Evolutionary conservation across 2,113 vertebrate species (phyloP).

Genomic region (Egretta garzetta): DNA sequence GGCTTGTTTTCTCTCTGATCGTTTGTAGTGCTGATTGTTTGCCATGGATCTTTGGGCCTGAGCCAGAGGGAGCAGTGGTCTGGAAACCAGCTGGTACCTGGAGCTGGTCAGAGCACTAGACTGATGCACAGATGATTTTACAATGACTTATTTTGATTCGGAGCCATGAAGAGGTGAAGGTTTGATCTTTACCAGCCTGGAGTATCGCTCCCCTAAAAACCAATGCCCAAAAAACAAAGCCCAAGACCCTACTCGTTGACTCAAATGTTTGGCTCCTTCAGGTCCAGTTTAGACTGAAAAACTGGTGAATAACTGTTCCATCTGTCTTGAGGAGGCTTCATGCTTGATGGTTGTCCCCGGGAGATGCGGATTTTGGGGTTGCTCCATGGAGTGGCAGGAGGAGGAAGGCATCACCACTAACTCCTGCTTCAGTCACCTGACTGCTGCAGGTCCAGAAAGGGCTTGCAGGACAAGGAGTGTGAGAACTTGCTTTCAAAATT

Average conservation of each 20-base stretch:
- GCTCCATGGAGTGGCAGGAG: background rate
- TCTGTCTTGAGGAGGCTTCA: background rate
- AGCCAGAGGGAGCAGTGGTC: background rate
- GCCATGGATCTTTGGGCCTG: background rate
- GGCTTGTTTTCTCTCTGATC: background rate
- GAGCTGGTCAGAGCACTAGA: background rate
- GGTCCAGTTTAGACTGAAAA: background rate
- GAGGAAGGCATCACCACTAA: background rate
- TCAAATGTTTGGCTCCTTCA: background rate
- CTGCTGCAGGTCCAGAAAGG: background rate
- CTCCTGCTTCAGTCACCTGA: background rate
- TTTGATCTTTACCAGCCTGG: background rate
- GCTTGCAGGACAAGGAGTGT: background rate
- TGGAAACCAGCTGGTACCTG: slow-evolving; percentile 18
- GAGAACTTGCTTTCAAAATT: background rate
- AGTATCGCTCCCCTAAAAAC: background rate
- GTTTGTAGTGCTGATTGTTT: background rate
- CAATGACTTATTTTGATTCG: background rate
- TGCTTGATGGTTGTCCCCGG: background rate
- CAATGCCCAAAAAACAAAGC: fast-evolving
- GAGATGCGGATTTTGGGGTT: background rate
- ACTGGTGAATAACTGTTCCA: background rate
- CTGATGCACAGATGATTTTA: background rate
- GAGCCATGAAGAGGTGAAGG: background rate
- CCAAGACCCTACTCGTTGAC: background rate